Conservation (phyloP, 2,888 invertebrate genomes). For the Blomia tropicalis region DNA sequence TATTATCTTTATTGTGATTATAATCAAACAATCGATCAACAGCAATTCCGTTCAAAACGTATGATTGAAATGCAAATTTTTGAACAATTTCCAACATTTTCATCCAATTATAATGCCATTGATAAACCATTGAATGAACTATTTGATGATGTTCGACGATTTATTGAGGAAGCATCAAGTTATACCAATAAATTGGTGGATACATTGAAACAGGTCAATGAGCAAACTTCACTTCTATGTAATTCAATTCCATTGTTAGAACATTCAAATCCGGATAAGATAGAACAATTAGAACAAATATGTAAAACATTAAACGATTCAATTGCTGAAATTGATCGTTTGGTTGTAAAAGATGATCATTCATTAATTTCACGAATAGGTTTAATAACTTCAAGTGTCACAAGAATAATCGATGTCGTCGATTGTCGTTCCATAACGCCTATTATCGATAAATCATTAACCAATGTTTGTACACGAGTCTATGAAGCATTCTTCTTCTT, state of each 20-base stretch:
- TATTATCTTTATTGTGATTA: not conserved
- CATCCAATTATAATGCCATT: not conserved
- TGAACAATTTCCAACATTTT: too few relatives aligned
- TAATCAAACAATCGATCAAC: not conserved
- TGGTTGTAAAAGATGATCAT: not conserved
- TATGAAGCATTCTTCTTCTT: not conserved
- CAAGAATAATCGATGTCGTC: not conserved
- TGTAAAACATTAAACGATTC: too few relatives aligned
- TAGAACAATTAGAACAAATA: not conserved
- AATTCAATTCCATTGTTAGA: too few relatives aligned
- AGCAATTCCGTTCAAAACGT: too few relatives aligned
- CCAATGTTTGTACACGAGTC: not conserved
- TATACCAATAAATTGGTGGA: not conserved
- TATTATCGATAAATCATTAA: not conserved
- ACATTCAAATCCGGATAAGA: too few relatives aligned
- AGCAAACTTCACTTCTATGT: not conserved
- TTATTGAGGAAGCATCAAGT: not conserved
- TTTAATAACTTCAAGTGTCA: not conserved
- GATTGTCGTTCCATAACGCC: not conserved
- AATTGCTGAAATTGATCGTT: not conserved
- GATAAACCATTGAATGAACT: not conserved
- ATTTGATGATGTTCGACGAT: not conserved
- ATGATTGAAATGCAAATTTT: too few relatives aligned
- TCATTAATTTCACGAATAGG: not conserved
- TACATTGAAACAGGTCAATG: not conserved